Percentiles rank a stretch among this genome's conserved stretches.
These are phyloP conservation scores for Nannoperca obscura DNA, from an alignment of 2,797 vertebrate species.

Conservation along the genomic window DNA sequence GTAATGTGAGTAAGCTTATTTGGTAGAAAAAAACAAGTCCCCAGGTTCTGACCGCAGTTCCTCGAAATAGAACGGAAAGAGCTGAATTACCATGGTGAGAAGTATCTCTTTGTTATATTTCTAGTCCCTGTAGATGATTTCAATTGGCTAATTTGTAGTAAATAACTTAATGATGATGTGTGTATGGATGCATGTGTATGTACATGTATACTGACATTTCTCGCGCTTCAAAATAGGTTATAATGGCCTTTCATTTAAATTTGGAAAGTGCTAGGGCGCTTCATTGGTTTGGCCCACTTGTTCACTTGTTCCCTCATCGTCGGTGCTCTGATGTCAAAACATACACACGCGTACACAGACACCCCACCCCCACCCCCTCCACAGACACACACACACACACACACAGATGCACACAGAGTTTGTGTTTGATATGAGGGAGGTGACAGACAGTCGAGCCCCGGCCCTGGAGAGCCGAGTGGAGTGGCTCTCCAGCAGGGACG, in stretches of 20 bases:
- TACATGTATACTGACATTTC: constrained; percentile 26
- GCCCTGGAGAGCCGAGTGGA: constrained; percentile 79
- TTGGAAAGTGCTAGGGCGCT: constrained; percentile 66
- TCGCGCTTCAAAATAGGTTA: constrained; percentile 64
- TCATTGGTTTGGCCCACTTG: constrained; percentile 74
- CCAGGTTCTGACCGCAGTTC: constrained; percentile 51
- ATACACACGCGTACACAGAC: constrained; percentile 35
- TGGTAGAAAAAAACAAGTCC: constrained; percentile 35
- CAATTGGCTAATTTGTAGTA: constrained; percentile 17
- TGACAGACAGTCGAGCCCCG: constrained; percentile 72
- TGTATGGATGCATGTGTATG: constrained; percentile 5
- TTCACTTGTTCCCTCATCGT: constrained; percentile 55
- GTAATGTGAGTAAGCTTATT: constrained; percentile 58
- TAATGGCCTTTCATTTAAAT: constrained; percentile 73
- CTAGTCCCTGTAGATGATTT: constrained; percentile 3
- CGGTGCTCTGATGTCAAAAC: constrained; percentile 60
- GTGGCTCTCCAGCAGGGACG: constrained; percentile 82
- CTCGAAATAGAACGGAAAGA: constrained; percentile 48
- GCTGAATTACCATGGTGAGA: constrained; percentile 20
- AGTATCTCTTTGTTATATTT: constrained; percentile 44
- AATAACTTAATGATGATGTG: constrained; percentile 28
- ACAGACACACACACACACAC: constrained; percentile 17
- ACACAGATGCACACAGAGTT: constrained; percentile 36
- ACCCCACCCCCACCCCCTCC: not conserved
- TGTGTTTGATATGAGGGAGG: constrained; percentile 81